Evolutionary conservation across 1,140 invertebrate genomes (phyloP), one percentile per base, ranked within the genome.

Genomic region (Trichomalopsis sarcophagae): DNA sequence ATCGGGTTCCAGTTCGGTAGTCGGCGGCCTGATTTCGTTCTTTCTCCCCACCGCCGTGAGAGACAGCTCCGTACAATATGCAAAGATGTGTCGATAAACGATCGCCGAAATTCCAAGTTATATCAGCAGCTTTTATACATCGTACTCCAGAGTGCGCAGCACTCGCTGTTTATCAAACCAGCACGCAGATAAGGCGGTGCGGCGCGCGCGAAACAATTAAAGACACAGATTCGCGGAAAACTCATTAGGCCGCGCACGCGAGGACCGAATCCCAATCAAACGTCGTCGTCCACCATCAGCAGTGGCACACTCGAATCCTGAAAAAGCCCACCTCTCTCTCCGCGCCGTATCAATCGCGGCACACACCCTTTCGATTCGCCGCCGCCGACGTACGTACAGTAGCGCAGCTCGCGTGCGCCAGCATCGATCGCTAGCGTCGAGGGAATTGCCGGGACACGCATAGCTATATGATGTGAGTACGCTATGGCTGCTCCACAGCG

Each of bases 351-450:
- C 21, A 62, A 62, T 62, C 55, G 55, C 21, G 5, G 55, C 55
- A 62, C 55, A 62, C 17, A 62, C 55, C 55, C 55, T 62, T 62
- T 62, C 17, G 55, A 62, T 62, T 62, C 55, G 55, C 47, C 47
- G 47, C 55, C 50, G 17, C 13, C 13, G 55, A 7, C 55, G 55
- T 62, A n/a, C n/a, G n/a, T 6, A 6, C 5, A 36, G 33, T 36
- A 36, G 33, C 4, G 33, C 33, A 62, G 86, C 82, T 89, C 87
- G 89, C 89, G 89, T 90, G 89, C 73, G 73, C 87, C 84, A 87
- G 84, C 87, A 90, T 90, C 88, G 89, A 89, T 89, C 88, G 40
- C 82, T 27, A 27, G 44, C 76, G 75, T 71, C 75, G 71, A 68
- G 86, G 77, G 80, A 86, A 84, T 88, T 88, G 86, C 85, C 55